Evolutionary conservation across 2,888 invertebrate genomes (phyloP).

Genomic region (Metacarcinus magister): DNA sequence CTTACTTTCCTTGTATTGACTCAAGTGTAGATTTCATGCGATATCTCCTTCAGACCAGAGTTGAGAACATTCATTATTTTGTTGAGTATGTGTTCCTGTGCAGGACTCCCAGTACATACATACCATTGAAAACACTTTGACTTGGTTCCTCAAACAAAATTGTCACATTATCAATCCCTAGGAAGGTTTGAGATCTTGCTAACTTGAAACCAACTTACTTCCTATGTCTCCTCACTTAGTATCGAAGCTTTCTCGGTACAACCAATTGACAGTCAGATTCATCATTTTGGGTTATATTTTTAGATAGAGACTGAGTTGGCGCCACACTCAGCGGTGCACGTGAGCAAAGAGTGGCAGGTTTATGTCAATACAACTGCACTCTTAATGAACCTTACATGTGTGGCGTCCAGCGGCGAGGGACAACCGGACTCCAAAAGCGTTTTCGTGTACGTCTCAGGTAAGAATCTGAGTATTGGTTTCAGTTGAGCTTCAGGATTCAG

Average conservation of each 20-base stretch:
- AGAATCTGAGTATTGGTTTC: no score
- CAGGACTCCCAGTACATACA: no score
- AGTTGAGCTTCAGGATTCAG: no score
- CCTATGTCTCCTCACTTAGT: neutral
- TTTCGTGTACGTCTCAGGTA: neutral
- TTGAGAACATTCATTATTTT: no score
- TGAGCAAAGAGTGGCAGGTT: neutral
- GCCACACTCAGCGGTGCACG: neutral
- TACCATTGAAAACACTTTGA: no score
- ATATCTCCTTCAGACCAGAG: no score
- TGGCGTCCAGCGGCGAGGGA: neutral
- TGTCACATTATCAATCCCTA: no score
- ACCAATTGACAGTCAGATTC: neutral
- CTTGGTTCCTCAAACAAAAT: no score
- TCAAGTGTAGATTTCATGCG: no score
- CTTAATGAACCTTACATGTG: neutral
- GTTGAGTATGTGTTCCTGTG: no score
- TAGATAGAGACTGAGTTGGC: neutral
- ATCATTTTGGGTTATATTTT: neutral
- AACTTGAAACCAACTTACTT: neutral
- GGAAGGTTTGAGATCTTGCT: neutral
- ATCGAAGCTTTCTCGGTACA: neutral
- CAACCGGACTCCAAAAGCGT: neutral
- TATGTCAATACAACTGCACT: neutral
- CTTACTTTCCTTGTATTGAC: no score